Conservation (phyloP, 30 jellyfish, hydroid and myxozoan genomes). For the Cassiopea xamachana region DNA sequence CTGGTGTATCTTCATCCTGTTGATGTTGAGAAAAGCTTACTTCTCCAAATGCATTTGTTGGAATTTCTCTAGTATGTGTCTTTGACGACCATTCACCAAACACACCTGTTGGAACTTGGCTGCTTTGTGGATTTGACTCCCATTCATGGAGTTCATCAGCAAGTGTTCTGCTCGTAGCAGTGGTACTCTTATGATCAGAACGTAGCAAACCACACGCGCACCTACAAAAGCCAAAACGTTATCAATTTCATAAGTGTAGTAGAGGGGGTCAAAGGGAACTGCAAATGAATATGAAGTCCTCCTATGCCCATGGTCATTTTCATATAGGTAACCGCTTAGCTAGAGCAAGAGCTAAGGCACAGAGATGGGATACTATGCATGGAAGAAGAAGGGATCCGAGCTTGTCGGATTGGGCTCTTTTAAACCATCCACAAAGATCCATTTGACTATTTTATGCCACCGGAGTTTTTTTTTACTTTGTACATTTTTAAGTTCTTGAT, state of each 20-base stretch:
- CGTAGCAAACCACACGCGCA: slow-evolving; percentile 21
- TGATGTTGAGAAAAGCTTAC: slow-evolving; percentile 12
- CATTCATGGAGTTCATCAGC: no score
- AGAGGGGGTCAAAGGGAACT: not conserved
- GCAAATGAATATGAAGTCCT: not conserved
- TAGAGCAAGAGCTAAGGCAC: not conserved
- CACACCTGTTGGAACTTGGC: not conserved
- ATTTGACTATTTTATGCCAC: no score
- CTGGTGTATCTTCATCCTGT: slow-evolving; percentile 8
- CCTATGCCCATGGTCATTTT: no score
- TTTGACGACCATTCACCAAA: slow-evolving; percentile 30
- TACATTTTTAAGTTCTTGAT: no score
- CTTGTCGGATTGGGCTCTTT: no score
- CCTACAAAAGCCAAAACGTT: not conserved
- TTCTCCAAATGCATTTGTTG: slow-evolving; percentile 65
- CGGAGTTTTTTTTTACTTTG: no score
- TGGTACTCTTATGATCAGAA: not conserved
- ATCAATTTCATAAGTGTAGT: no score
- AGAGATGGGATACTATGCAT: no score
- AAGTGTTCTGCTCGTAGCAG: no score
- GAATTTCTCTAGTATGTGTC: slow-evolving; percentile 13
- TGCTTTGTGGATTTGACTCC: no score
- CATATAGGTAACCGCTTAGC: not conserved
- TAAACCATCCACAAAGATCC: no score
- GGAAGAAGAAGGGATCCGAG: no score